Percentiles rank a stretch among this genome's conserved stretches.
phyloP scores from a whole-genome alignment of 2,113 vertebrate genomes.

The Gopherus evgoodei region DNA sequence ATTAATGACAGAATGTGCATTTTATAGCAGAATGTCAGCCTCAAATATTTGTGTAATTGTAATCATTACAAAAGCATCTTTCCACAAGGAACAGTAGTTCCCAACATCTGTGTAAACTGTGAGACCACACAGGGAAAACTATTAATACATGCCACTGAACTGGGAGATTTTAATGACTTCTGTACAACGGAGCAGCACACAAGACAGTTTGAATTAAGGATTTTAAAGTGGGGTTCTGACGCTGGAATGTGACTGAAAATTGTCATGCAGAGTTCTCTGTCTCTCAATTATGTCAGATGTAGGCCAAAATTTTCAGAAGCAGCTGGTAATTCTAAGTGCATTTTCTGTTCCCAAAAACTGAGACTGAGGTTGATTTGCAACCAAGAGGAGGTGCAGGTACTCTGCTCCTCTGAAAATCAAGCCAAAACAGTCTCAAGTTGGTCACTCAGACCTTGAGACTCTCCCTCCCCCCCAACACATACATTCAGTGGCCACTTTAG shows the following conservation, averaged over 20 bases:
- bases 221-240: not conserved
- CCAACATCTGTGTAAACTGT: rapidly evolving
- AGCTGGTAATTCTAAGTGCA: not conserved
- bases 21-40: not conserved
- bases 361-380: not conserved
- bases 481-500: too few relatives aligned
- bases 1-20: too few relatives aligned
- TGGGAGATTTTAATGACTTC: not conserved
- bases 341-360: not conserved
- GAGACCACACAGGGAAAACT: rapidly evolving
- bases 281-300: not conserved
- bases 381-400: not conserved
- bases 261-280: not conserved
- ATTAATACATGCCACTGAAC: rapidly evolving
- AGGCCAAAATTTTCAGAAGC: not conserved
- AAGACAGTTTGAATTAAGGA: not conserved
- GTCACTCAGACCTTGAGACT: not conserved
- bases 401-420: not conserved
- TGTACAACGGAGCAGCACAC: not conserved
- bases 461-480: too few relatives aligned
- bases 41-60: rapidly evolving
- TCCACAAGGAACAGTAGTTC: not conserved
- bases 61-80: not conserved
- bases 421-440: not conserved
- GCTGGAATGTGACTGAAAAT: not conserved